These are phyloP conservation scores for Caenorhabditis doughertyi DNA, from an alignment of 2,888 invertebrate species.

Conservation along the genomic window DNA sequence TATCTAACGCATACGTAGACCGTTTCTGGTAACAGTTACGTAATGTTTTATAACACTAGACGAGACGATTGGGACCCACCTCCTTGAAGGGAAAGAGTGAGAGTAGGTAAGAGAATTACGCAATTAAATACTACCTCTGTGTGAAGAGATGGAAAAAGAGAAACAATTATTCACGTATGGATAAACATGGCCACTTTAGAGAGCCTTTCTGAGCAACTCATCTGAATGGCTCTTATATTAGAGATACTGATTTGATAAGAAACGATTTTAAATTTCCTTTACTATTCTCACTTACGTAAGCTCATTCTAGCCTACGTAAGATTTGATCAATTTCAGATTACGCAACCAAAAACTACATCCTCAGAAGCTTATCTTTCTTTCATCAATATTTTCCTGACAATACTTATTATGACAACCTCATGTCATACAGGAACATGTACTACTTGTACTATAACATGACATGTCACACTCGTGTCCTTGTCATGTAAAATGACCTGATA, in stretches of 20 bases:
- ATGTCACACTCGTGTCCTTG: slow-evolving; percentile 53
- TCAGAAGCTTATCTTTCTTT: not conserved
- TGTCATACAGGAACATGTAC: slow-evolving; percentile 16
- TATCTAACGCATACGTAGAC: not conserved
- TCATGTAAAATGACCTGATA: slow-evolving; percentile 55
- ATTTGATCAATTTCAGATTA: not conserved
- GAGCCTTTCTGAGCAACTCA: not conserved
- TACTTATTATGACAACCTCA: slow-evolving; percentile 21
- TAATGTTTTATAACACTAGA: slow-evolving; percentile 58
- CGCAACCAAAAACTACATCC: not conserved
- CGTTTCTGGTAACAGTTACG: slow-evolving; percentile 27
- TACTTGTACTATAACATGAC: slow-evolving; percentile 16
- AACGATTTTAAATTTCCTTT: no score
- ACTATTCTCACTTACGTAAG: no score
- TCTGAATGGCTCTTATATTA: not conserved
- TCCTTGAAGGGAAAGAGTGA: slow-evolving; percentile 25
- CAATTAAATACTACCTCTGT: slow-evolving; percentile 61
- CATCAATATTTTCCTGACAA: not conserved
- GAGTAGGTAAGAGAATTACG: slow-evolving; percentile 35
- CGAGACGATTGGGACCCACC: slow-evolving; percentile 10
- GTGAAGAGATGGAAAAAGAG: slow-evolving; percentile 4
- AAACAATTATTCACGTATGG: slow-evolving; percentile 47
- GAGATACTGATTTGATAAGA: not conserved
- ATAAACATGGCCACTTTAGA: slow-evolving; percentile 22
- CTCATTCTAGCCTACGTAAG: no score